Conservation (phyloP, 64 coral and sea anemone species). For the Montipora foliosa region DNA sequence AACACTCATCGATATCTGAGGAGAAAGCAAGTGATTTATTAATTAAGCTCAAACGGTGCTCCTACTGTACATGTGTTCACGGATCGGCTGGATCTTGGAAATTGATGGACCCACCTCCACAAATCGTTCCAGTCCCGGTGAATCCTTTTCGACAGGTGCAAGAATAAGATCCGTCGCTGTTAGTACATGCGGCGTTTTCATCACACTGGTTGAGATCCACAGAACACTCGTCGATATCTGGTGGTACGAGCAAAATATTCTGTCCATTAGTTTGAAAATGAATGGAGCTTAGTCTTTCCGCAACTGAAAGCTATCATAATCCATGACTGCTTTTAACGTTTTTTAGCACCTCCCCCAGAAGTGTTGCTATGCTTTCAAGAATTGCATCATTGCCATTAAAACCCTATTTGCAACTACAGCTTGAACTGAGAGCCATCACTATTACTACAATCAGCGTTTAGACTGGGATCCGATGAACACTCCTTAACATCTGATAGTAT, state of each 20-base stretch:
- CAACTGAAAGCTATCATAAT: too few species aligned
- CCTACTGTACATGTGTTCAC: too few species aligned
- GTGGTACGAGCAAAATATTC: not conserved
- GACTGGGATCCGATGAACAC: constrained; percentile 3
- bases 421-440: not conserved
- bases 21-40: too few species aligned
- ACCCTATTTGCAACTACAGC: constrained; percentile 29
- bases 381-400: constrained; percentile 20
- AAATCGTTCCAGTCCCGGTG: too few species aligned
- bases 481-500: constrained; percentile 26
- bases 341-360: not conserved
- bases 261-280: too few species aligned
- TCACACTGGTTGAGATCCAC: not conserved
- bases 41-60: too few species aligned
- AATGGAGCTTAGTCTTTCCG: too few species aligned
- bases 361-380: not conserved
- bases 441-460: constrained; percentile 37
- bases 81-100: too few species aligned
- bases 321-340: too few species aligned
- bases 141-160: constrained; percentile 18
- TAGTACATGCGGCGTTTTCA: constrained; percentile 11
- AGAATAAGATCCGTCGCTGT: constrained; percentile 24
- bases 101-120: too few species aligned
- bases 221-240: constrained; percentile 43
- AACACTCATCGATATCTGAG: constrained; percentile 2